Base-by-base conservation (phyloP, 2,888 invertebrate species). In the Heteromurus nitidus region DNA sequence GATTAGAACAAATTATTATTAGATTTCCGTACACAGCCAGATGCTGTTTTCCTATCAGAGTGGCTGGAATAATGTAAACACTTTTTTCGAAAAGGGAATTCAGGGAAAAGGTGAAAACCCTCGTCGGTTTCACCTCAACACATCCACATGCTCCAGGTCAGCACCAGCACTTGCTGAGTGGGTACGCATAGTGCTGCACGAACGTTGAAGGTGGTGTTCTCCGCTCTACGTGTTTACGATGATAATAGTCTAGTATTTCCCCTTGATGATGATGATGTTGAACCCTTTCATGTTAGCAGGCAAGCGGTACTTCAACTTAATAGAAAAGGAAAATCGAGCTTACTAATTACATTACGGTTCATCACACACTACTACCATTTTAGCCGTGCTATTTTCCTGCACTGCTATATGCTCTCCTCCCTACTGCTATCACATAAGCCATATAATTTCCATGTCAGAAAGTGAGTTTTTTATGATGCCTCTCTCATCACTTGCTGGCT, bases 281-380 rank as follows among this genome's bases (percentile, higher is more conserved):
- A 36, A 13, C 36, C 36, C 36, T 36, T 36, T 36, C 13, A 36
- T 36, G 36, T 13, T 36, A 9, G 36, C 13, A 36, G n/a, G 47
- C n/a, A 36, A 36, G 36, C n/a, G n/a, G n/a, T 16, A 16, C 31
- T 62, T 50, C 13, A 42, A 36, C 36, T 31, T 55, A 55, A 44
- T 42, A 42, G 55, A 42, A 68, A 53, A 31, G 67, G 69, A 44
- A 68, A 77, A 69, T 47, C 42, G 77, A 77, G 69, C 69, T 50
- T 31, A 24, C 68, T 77, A 69, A 77, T 77, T 69, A 50, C 47
- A 77, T 77, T 77, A 77, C 24, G 77, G 47, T 62, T 77, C 69
- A 70, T 58, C 58, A 70, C 70, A 53, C 67, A 47, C 47, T 44
- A 22, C 58, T n/a, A n/a, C n/a, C 58, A 58, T n/a, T 28, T 16